Percentiles rank a stretch among this genome's conserved stretches.
These are phyloP conservation scores for Habroteleia sp. DNA, from an alignment of 2,888 invertebrate genomes.

Conservation along the genomic window DNA sequence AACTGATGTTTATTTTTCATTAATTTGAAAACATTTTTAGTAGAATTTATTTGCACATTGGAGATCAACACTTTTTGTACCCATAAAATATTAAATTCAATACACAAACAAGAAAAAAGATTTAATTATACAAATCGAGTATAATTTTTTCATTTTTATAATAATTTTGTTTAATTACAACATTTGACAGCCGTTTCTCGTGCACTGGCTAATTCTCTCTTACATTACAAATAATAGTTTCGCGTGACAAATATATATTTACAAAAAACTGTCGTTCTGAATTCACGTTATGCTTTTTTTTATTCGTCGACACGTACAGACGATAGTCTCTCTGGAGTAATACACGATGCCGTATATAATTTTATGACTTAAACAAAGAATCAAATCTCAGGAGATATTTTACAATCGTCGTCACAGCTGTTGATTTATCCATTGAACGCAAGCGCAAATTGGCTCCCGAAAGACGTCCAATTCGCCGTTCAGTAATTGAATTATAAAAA, in stretches of 20 bases:
- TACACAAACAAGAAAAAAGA: too few species aligned
- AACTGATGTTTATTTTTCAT: too few species aligned
- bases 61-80: too few species aligned
- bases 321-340: background rate
- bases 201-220: too few species aligned
- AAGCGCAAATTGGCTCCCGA: slow-evolving; percentile 20
- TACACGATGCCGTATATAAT: slow-evolving; percentile 3
- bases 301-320: background rate
- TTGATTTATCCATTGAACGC: slow-evolving; percentile 17
- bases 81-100: too few species aligned
- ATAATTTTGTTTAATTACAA: too few species aligned
- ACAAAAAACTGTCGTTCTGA: background rate
- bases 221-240: too few species aligned
- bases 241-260: background rate
- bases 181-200: too few species aligned
- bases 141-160: too few species aligned
- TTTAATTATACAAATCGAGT: too few species aligned
- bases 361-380: slow-evolving; percentile 13
- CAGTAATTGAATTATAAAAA: slow-evolving; percentile 12
- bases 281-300: background rate
- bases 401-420: slow-evolving; percentile 9
- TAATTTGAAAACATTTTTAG: too few species aligned
- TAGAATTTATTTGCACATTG: too few species aligned
- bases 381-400: slow-evolving; percentile 9
- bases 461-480: background rate